phyloP scores from a whole-genome alignment of 2,888 invertebrate genomes.

The Ommatoiulus sabulosus region DNA sequence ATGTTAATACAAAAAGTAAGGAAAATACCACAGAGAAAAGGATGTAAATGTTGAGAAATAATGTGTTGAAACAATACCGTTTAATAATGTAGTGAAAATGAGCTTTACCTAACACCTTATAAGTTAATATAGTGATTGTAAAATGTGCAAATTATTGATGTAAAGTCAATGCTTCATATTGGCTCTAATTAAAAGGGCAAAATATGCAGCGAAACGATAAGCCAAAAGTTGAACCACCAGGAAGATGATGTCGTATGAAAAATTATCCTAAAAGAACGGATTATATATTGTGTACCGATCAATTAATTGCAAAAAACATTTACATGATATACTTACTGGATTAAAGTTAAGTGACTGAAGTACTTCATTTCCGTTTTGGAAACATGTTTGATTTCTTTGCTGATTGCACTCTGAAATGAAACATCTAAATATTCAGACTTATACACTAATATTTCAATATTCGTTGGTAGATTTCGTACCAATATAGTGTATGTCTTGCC shows the following conservation, averaged over 20 bases:
- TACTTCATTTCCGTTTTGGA: slow-evolving; percentile 45
- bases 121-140: too few species aligned
- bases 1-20: too few species aligned
- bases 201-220: slow-evolving; percentile 53
- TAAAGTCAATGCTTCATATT: background rate
- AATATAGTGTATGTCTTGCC: slow-evolving; percentile 65
- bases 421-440: too few species aligned
- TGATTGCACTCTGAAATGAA: slow-evolving; percentile 56
- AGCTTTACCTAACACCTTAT: too few species aligned
- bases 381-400: slow-evolving; percentile 49
- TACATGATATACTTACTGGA: slow-evolving; percentile 46
- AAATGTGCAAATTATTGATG: too few species aligned
- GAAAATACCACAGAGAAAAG: too few species aligned
- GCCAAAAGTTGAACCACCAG: slow-evolving; percentile 42
- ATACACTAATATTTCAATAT: too few species aligned
- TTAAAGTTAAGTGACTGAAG: slow-evolving; percentile 51
- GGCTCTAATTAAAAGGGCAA: slow-evolving; percentile 56
- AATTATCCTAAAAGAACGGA: slow-evolving; percentile 42
- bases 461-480: slow-evolving; percentile 47
- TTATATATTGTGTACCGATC: background rate
- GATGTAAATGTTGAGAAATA: too few species aligned
- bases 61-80: too few species aligned
- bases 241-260: slow-evolving; percentile 50
- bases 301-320: background rate
- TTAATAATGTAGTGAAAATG: too few species aligned